Evolutionary conservation across 2,888 invertebrate genomes (phyloP).

Genomic region (Bruchidius siliquastri): DNA sequence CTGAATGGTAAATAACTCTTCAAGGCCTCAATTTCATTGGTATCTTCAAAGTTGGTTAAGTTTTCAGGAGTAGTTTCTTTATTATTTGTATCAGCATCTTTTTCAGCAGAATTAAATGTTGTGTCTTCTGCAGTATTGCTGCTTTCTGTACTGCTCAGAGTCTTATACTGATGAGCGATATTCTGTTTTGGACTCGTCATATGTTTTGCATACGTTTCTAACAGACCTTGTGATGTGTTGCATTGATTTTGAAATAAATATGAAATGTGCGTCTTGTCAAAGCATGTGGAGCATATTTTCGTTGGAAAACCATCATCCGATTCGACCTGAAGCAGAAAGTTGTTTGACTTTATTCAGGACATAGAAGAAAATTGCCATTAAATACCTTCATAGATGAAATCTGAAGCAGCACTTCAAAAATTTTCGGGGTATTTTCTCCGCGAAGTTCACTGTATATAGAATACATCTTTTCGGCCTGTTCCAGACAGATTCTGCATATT

Average conservation of each 20-base stretch:
- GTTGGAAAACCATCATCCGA: conserved; percentile 15
- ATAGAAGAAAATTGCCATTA: background rate
- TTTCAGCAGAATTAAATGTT: background rate
- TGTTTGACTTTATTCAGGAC: background rate
- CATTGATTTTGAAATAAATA: conserved; percentile 21
- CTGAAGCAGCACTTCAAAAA: conserved; percentile 16
- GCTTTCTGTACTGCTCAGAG: background rate
- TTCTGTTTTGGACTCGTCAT: conserved; percentile 5
- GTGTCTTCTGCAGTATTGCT: background rate
- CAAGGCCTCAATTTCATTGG: conserved; percentile 17
- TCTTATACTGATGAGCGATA: background rate
- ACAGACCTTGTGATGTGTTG: conserved; percentile 15
- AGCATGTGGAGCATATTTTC: conserved; percentile 20
- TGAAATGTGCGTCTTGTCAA: conserved; percentile 18
- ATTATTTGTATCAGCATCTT: background rate
- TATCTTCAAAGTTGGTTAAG: background rate
- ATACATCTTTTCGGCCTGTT: conserved; percentile 19
- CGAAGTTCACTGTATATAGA: conserved; percentile 19
- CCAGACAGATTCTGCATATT: conserved; percentile 19
- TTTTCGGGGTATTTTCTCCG: conserved; percentile 15
- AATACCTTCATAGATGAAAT: conserved; percentile 19
- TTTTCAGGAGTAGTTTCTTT: background rate
- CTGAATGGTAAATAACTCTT: conserved; percentile 19
- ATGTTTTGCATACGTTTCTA: conserved; percentile 17
- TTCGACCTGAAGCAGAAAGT: conserved; percentile 13